phyloP scores from a whole-genome alignment of 2,888 invertebrate species.

The Diabrotica balteata region DNA sequence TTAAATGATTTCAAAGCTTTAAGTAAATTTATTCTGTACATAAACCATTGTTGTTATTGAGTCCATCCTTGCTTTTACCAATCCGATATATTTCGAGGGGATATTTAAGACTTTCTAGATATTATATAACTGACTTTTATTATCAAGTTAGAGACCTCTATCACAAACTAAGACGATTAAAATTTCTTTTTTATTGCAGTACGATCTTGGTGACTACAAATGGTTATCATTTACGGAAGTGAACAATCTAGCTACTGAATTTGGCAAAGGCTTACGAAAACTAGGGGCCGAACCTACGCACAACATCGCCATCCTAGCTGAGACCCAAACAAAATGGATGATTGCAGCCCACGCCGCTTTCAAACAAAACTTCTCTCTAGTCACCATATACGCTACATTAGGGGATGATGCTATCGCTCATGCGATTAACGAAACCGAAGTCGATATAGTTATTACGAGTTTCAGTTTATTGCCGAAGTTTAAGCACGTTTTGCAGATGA shows the following conservation, averaged over 20 bases:
- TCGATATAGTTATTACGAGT: conserved; percentile 87
- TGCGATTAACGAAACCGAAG: conserved; percentile 95
- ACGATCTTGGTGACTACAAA: conserved; percentile 87
- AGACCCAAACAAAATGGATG: conserved; percentile 97
- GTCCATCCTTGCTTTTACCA: no score
- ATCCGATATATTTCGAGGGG: no score
- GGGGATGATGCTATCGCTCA: conserved; percentile 95
- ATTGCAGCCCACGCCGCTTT: conserved; percentile 93
- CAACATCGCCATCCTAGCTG: conserved; percentile 91
- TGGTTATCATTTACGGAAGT: conserved; percentile 85
- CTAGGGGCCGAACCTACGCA: conserved; percentile 74
- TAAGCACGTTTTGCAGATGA: conserved; percentile 72
- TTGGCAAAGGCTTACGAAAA: conserved; percentile 83
- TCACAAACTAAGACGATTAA: no score
- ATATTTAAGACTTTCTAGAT: no score
- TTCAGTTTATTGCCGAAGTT: conserved; percentile 90
- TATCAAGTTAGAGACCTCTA: no score
- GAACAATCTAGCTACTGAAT: conserved; percentile 72
- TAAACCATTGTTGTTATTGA: no score
- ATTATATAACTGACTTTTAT: no score
- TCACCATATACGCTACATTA: conserved; percentile 94
- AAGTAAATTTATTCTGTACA: no score
- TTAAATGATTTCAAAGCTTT: no score
- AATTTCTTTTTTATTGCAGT: conserved; percentile 61
- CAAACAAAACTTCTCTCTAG: conserved; percentile 89